Evolutionary conservation across 2,888 invertebrate genomes (phyloP).

Genomic region (Marasmarcha lunaedactyla): DNA sequence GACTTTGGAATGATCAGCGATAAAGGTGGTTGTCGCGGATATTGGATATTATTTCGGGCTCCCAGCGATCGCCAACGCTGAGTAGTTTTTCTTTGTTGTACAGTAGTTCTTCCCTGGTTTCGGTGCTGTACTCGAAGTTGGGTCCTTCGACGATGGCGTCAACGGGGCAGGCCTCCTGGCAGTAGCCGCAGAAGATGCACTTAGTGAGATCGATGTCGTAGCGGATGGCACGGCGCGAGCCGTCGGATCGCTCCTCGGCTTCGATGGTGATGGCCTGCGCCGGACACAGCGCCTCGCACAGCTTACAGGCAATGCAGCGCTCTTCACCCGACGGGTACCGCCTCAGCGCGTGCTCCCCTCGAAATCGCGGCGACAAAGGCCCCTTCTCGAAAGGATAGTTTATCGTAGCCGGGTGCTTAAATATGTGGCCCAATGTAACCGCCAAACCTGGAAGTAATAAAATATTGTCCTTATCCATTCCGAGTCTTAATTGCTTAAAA

Average conservation of each 20-base stretch:
- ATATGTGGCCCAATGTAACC: constrained; percentile 79
- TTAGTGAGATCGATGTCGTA: constrained; percentile 98
- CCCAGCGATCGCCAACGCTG: constrained; percentile 98
- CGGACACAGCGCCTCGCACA: constrained; percentile 99
- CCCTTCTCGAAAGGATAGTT: constrained; percentile 99
- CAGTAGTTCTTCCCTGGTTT: constrained; percentile 96
- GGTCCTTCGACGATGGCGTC: constrained; percentile 99
- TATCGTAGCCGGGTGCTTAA: constrained; percentile 93
- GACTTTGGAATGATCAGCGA: constrained; percentile 21
- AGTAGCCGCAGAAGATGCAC: constrained; percentile 99
- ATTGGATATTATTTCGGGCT: constrained; percentile 96
- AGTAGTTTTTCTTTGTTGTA: constrained; percentile 99
- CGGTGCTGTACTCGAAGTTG: constrained; percentile 98
- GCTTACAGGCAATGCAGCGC: constrained; percentile 98
- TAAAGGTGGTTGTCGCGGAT: constrained; percentile 68
- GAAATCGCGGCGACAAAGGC: constrained; percentile 94
- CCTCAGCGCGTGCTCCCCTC: constrained; percentile 98
- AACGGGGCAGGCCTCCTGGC: constrained; percentile 98
- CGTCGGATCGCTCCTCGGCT: constrained; percentile 94
- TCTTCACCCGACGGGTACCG: constrained; percentile 98
- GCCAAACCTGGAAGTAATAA: constrained; percentile 73
- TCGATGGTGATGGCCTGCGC: constrained; percentile 99
- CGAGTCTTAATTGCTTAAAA: too few species aligned
- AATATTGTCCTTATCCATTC: constrained; percentile 1
- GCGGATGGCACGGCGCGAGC: constrained; percentile 93